Base-by-base conservation (phyloP, 2,797 vertebrate species). In the Anisognathus igniventris region DNA sequence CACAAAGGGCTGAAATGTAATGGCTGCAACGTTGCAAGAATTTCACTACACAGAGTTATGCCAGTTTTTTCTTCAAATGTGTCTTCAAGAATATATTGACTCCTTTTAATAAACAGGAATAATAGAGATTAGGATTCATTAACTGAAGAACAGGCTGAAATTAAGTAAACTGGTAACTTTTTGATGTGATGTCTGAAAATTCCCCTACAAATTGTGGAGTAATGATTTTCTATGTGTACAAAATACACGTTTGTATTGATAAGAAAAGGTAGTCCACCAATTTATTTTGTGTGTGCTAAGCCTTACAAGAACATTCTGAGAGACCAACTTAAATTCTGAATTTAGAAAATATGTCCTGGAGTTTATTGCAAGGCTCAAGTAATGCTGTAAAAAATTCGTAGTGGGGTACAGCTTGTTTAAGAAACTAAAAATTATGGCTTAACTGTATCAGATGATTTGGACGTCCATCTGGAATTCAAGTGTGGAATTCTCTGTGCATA, bases 361-460 rank as follows among this genome's bases (percentile, higher is more conserved):
- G 2, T 51, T 79, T 70, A 65, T 27, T 66, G 19, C 10, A 82
- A 65, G 33, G 18, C 9, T 79, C 14, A 6, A 66, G 9, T 44
- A 80, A 37, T 4, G 25, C 31, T 61, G 8, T 45, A 80, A 88
- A 85, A 90, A 27, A 77, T 31, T 86, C 2, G 4, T 57, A 64
- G 44, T 35, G 64, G 93, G 61, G 70, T 93, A 89, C 53, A 87
- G 39, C 67, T 97, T 89, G 66, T 66, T 97, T 88, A 94, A 85
- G 57, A 94, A 96, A 93, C 42, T 57, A 42, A 93, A 79, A 96
- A 88, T 72, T 90, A 47, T 25, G 58, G 44, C 33, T 74, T 91
- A 93, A 97, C 96, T 96, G 93, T 93, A 95, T 92, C 60, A 80
- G 37, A 91, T 80, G 8, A 96, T 64, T 96, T 95, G 66, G 6